phyloP scores from a whole-genome alignment of 2,797 vertebrate species.

The Poliocrania exsul region DNA sequence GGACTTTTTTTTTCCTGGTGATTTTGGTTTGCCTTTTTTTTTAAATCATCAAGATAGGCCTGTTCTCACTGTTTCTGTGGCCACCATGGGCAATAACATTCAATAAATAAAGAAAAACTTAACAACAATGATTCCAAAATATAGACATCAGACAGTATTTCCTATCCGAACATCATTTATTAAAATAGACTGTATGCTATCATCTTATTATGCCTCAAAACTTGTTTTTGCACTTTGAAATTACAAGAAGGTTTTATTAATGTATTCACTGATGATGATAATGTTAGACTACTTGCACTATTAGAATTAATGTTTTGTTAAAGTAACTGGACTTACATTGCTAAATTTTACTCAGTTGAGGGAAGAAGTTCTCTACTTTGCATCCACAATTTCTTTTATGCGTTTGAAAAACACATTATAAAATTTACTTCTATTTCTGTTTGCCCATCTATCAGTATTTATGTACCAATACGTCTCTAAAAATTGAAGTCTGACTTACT shows the following conservation, averaged over 20 bases:
- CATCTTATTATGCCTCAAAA: constrained; percentile 56
- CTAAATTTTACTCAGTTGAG: constrained; percentile 30
- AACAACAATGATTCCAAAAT: constrained; percentile 12
- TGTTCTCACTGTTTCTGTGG: not conserved
- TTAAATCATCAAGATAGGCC: not conserved
- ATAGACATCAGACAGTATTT: not conserved
- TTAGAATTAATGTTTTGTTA: constrained; percentile 26
- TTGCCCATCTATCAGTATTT: not conserved
- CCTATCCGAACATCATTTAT: constrained; percentile 39
- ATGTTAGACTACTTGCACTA: constrained; percentile 50
- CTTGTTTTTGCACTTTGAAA: constrained; percentile 51
- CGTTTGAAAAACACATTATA: constrained; percentile 29
- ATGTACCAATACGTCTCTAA: not conserved
- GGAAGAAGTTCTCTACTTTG: constrained; percentile 2
- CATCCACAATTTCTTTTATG: constrained; percentile 2
- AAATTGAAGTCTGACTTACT: not conserved
- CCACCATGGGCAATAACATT: not conserved
- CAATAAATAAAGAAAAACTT: constrained; percentile 5
- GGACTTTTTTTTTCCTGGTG: not conserved
- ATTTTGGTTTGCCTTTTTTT: not conserved
- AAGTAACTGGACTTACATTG: constrained; percentile 26
- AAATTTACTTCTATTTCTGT: constrained; percentile 7
- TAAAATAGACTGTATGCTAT: constrained; percentile 22
- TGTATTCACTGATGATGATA: constrained; percentile 31
- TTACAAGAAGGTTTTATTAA: constrained; percentile 60